Evolutionary conservation across 1,140 invertebrate genomes (phyloP), one percentile per base, ranked within the genome.

Genomic region (Platyscapa corneri): DNA sequence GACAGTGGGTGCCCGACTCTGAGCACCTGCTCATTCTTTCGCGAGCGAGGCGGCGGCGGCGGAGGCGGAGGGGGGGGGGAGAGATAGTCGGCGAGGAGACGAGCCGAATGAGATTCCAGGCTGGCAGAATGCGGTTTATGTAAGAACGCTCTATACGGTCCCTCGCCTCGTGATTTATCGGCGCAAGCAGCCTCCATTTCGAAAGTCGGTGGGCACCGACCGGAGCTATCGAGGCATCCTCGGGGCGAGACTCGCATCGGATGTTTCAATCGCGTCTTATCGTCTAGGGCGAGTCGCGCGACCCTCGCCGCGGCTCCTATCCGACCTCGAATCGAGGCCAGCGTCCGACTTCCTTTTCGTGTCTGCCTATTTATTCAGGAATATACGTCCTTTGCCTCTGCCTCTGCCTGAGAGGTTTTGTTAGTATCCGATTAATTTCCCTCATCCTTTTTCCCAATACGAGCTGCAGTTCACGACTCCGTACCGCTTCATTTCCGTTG

Each of bases 11-110:
- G 91, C 90, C 80, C 86, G 88, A 89, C 89, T 91, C 91, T 90
- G 89, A 90, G 90, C 92, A 93, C 92, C 92, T 93, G 92, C 92
- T 90, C 91, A 91, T 92, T 92, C 91, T 89, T 90, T 83, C 76
- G 53, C 81, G 84, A 83, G 42, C 85, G 88, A 87, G 84, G 79
- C 87, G 39, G 42, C 83, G 77, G 86, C 81, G 34, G 65, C 84
- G 56, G 39, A 27, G 87, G 88, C 82, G 76, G 87, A 81, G 42
- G 56, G 85, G 64, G 34, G 30, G 7, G n/a, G 30, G 81, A 72
- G 60, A 39, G 30, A n/a, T 78, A 78, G 81, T 49, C 27, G 37
- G 46, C 27, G 83, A 86, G 83, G 39, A 86, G 87, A 89, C 87
- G 86, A 88, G 84, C 85, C 82, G 65, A 80, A 83, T 87, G 81